Conservation (phyloP, 2,113 vertebrate genomes). For the Symphodus melops region DNA sequence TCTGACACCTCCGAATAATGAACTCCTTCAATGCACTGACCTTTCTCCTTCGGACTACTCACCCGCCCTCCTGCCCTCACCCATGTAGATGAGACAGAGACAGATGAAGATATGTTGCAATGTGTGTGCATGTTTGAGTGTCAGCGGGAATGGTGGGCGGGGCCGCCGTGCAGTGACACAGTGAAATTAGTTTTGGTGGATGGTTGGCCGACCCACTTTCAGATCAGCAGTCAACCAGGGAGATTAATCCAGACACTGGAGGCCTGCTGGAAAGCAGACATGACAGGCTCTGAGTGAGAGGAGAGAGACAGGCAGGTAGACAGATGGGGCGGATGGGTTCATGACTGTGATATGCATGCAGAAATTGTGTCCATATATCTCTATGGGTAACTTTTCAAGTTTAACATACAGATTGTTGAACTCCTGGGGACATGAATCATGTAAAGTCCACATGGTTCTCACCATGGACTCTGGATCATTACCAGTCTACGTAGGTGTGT, state of each 20-base stretch:
- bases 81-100: slow-evolving; percentile 83
- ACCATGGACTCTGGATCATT: not conserved
- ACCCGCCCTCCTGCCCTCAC: slow-evolving; percentile 61
- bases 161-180: slow-evolving; percentile 54
- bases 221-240: slow-evolving; percentile 58
- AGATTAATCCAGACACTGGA: slow-evolving; percentile 73
- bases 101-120: slow-evolving; percentile 77
- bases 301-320: slow-evolving; percentile 38
- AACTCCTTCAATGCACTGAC: slow-evolving; percentile 76
- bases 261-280: slow-evolving; percentile 42
- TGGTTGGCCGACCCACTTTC: slow-evolving; percentile 56
- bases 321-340: slow-evolving; percentile 39
- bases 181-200: slow-evolving; percentile 76
- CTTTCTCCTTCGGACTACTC: slow-evolving; percentile 73
- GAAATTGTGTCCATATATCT: slow-evolving; percentile 54
- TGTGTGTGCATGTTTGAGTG: slow-evolving; percentile 54
- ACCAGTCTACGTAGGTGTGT: not conserved
- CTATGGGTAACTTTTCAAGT: slow-evolving; percentile 32
- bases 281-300: slow-evolving; percentile 45
- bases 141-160: slow-evolving; percentile 33
- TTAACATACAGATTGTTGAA: slow-evolving; percentile 50
- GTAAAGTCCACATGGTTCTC: slow-evolving; percentile 9
- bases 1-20: slow-evolving; percentile 77
- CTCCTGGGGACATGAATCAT: slow-evolving; percentile 13
- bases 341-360: slow-evolving; percentile 44